A percentile compares a stretch with the other conserved stretches of the same genome.
Conservation (phyloP, 1,140 invertebrate species). For the Euglossa dilemma region DNA sequence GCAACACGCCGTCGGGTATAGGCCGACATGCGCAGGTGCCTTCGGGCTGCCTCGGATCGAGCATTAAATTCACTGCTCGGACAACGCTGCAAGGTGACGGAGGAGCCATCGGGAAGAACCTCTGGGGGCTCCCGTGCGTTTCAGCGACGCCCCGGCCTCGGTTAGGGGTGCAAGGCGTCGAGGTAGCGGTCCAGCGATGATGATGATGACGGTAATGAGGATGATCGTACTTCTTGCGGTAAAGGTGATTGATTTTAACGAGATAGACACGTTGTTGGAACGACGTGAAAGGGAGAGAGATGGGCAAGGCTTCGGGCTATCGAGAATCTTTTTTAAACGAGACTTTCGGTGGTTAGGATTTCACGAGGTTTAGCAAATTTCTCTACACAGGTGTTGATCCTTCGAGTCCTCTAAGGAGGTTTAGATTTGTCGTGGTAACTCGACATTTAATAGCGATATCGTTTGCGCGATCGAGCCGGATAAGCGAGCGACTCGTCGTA, state of each 20-base stretch:
- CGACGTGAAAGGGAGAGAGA: not conserved
- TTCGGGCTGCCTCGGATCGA: slow-evolving; percentile 47
- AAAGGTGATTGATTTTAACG: not conserved
- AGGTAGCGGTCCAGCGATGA: no score
- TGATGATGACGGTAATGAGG: no score
- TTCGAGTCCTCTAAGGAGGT: no score
- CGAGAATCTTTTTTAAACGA: not conserved
- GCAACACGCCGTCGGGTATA: slow-evolving; percentile 70
- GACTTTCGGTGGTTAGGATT: not conserved
- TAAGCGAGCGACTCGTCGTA: not conserved
- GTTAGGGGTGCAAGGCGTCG: not conserved
- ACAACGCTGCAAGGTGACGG: slow-evolving; percentile 24
- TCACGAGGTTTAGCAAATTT: not conserved
- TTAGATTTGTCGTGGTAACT: no score
- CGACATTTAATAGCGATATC: no score
- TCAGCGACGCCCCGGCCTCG: no score
- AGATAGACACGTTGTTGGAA: not conserved
- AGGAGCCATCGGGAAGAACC: slow-evolving; percentile 26
- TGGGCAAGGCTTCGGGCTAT: not conserved
- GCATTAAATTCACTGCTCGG: slow-evolving; percentile 40
- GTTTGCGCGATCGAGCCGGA: not conserved
- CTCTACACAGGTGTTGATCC: no score
- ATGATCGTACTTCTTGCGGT: not conserved
- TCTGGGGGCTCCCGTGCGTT: slow-evolving; percentile 17
- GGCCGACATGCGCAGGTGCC: slow-evolving; percentile 71